Evolutionary conservation across 2,797 vertebrate genomes (phyloP).

Genomic region (Pogonophryne albipinna): DNA sequence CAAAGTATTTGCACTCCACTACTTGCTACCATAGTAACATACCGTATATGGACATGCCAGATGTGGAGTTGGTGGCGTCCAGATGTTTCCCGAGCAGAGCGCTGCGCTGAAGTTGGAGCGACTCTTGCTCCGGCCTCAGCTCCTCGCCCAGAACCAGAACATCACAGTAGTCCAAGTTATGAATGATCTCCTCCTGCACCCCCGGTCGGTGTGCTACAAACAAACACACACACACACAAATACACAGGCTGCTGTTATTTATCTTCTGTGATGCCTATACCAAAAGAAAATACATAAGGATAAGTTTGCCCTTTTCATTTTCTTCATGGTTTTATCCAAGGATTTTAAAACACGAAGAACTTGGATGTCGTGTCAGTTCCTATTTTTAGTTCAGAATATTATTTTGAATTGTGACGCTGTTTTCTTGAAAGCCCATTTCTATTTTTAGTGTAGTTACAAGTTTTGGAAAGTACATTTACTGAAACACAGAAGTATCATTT

Average conservation of each 20-base stretch:
- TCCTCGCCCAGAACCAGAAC: slow-evolving; percentile 92
- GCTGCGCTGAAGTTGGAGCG: slow-evolving; percentile 88
- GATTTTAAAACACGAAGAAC: slow-evolving; percentile 9
- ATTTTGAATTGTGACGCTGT: slow-evolving; percentile 24
- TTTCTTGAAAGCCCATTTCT: slow-evolving; percentile 13
- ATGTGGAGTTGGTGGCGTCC: slow-evolving; percentile 94
- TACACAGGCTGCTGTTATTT: slow-evolving; percentile 16
- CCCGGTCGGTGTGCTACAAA: slow-evolving; percentile 82
- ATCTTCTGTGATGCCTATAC: too few species aligned
- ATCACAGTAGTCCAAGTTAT: slow-evolving; percentile 97
- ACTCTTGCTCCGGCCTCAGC: slow-evolving; percentile 89
- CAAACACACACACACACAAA: slow-evolving; percentile 61
- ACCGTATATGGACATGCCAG: slow-evolving; percentile 97
- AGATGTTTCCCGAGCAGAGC: slow-evolving; percentile 91
- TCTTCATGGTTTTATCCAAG: not conserved
- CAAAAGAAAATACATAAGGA: not conserved
- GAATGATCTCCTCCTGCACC: slow-evolving; percentile 91
- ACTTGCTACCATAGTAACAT: slow-evolving; percentile 46
- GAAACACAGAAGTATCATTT: too few species aligned
- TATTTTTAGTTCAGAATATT: not conserved
- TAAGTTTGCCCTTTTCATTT: not conserved
- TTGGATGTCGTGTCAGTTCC: slow-evolving; percentile 11
- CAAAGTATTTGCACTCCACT: too few species aligned
- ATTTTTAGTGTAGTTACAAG: too few species aligned
- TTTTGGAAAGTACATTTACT: too few species aligned